These are phyloP conservation scores for Telmatherina bonti DNA, from an alignment of 2,797 vertebrate species.

Conservation along the genomic window DNA sequence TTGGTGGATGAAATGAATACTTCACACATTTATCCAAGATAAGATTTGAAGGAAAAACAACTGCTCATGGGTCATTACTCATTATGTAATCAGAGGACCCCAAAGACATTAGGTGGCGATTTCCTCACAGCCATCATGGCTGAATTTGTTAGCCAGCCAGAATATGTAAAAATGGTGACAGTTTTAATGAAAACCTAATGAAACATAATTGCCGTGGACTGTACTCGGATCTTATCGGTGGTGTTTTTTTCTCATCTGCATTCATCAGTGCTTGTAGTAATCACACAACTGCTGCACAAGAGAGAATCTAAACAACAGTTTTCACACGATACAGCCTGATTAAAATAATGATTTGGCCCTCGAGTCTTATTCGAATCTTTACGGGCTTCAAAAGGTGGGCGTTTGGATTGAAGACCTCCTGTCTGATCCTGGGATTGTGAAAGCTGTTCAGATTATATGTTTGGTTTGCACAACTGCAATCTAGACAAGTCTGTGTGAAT, in stretches of 20 bases:
- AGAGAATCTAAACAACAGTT: background rate
- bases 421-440: slow-evolving; percentile 26
- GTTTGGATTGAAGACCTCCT: slow-evolving; percentile 7
- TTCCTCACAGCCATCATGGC: background rate
- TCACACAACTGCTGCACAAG: background rate
- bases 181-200: background rate
- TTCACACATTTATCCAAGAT: background rate
- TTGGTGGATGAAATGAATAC: too few relatives aligned
- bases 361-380: slow-evolving; percentile 10
- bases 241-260: background rate
- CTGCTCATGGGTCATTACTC: background rate
- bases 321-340: background rate
- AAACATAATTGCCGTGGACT: background rate
- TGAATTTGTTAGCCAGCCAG: background rate
- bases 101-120: background rate
- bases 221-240: background rate
- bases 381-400: slow-evolving; percentile 5
- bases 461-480: slow-evolving; percentile 23
- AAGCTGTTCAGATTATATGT: slow-evolving; percentile 31
- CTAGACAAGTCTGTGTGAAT: background rate
- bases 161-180: background rate
- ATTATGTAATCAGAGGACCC: slow-evolving; percentile 2
- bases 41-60: background rate
- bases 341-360: background rate
- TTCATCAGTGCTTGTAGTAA: background rate